These are phyloP conservation scores for Bombus superbus DNA, from an alignment of 1,140 invertebrate species.

Conservation along the genomic window DNA sequence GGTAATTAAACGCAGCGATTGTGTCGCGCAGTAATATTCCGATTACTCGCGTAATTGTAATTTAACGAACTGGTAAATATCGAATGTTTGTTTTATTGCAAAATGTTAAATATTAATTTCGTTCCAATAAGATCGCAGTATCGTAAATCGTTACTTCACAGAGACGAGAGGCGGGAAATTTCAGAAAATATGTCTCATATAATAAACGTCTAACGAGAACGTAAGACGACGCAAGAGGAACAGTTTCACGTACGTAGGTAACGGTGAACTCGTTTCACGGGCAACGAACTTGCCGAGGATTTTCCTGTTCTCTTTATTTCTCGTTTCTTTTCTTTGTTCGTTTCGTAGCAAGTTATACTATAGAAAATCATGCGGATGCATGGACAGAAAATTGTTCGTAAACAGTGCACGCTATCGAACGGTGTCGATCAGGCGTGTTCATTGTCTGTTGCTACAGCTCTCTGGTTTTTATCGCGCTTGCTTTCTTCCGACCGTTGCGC, in stretches of 20 bases:
- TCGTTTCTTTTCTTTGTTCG: neutral
- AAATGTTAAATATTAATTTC: neutral
- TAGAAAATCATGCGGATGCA: neutral
- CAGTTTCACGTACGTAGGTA: neutral
- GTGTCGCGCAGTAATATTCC: neutral
- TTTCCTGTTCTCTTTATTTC: neutral
- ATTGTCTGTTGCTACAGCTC: conserved; percentile 48
- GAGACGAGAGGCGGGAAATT: neutral
- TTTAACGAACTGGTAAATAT: neutral
- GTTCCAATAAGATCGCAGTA: neutral
- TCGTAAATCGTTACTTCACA: neutral
- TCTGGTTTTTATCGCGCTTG: conserved; percentile 57
- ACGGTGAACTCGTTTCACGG: conserved; percentile 7
- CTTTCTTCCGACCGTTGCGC: conserved; percentile 45
- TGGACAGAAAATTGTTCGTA: conserved; percentile 5
- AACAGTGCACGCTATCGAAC: neutral
- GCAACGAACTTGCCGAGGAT: neutral
- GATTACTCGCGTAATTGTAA: neutral
- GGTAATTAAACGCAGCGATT: neutral
- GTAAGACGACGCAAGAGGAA: too few species aligned
- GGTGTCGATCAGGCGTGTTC: conserved; percentile 28
- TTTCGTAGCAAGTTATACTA: neutral
- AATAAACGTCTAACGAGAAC: neutral
- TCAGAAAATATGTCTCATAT: too few species aligned
- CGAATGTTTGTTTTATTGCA: neutral